Evolutionary conservation across 2,797 vertebrate species (phyloP), one percentile per base, ranked within the genome.

Genomic region (Gymnoscopelus microlampas): DNA sequence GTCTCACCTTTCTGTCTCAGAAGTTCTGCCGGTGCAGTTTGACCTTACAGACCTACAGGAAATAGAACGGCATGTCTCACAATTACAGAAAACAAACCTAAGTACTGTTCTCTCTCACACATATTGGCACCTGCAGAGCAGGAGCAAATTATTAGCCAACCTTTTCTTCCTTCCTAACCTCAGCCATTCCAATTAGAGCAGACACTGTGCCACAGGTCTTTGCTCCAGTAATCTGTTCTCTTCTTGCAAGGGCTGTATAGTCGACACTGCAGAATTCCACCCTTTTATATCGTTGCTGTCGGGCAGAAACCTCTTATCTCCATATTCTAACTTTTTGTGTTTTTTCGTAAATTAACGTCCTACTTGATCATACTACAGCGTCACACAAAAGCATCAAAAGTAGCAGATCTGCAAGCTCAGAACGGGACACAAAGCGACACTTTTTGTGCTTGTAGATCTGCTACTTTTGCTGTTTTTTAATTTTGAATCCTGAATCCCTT

Each of bases 241-340:
- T 62, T 56, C 68, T 59, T 75, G 35, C 35, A 82, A 80, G 79
- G 57, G 77, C 70, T 65, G 66, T 85, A 67, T 62, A 82, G 81
- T 71, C 80, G 77, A 72, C 63, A 24, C 78, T 61, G 79, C 77
- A 63, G 77, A 9, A 1, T 47, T 23, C 13, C 53, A 1, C 51
- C 24, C 59, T 50, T 50, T 19, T 19, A 19, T 19, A 19, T 19
- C 19, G 19, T 19, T 19, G 19, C 19, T 19, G 19, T 19, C 19
- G 19, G 19, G 19, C 19, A 19, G 19, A 19, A 19, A 19, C 19
- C 19, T 19, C 19, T 19, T 19, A 19, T 19, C 19, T 19, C 19
- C 19, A 19, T 19, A 19, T 19, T 19, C 19, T 19, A 19, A 19
- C 19, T 19, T 19, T 19, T 19, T 19, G 19, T 19, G 19, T 19